Percentiles rank a stretch among this genome's conserved stretches.
Conservation (phyloP, 2,888 invertebrate genomes). For the Drymonia ruficornis region DNA sequence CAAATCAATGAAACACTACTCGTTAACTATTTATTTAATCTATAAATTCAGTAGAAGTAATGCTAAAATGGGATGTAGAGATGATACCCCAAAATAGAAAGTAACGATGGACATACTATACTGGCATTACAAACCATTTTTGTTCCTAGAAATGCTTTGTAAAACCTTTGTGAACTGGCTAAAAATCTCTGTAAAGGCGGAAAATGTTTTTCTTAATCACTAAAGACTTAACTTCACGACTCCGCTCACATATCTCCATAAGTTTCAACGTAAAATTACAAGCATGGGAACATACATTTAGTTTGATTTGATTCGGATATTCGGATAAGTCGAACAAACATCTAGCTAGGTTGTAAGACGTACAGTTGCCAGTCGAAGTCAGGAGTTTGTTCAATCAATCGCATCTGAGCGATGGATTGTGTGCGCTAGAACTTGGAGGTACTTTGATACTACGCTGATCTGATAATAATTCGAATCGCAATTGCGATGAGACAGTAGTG, state of each 20-base stretch:
- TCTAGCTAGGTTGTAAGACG: conserved; percentile 49
- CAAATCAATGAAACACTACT: too few relatives aligned
- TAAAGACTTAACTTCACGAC: too few relatives aligned
- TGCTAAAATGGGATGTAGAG: too few relatives aligned
- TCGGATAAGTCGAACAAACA: conserved; percentile 54
- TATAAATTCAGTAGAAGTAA: too few relatives aligned
- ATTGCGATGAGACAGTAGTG: not conserved
- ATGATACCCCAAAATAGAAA: too few relatives aligned
- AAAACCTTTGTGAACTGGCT: too few relatives aligned
- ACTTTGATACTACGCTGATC: not conserved
- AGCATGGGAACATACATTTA: conserved; percentile 18
- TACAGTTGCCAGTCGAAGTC: conserved; percentile 47
- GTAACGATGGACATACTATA: too few relatives aligned
- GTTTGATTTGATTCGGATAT: conserved; percentile 48
- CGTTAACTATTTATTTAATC: too few relatives aligned
- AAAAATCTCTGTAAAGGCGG: too few relatives aligned
- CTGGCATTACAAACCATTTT: too few relatives aligned
- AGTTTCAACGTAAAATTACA: conserved; percentile 12
- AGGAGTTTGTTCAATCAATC: conserved; percentile 62
- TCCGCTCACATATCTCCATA: conserved; percentile 4
- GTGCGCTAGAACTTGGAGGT: conserved; percentile 26
- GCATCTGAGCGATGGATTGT: conserved; percentile 52
- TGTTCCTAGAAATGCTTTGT: too few relatives aligned
- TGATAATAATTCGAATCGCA: not conserved
- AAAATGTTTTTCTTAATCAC: too few relatives aligned